These are phyloP conservation scores for Cynaeus angustus DNA, from an alignment of 2,888 invertebrate genomes.

Conservation along the genomic window DNA sequence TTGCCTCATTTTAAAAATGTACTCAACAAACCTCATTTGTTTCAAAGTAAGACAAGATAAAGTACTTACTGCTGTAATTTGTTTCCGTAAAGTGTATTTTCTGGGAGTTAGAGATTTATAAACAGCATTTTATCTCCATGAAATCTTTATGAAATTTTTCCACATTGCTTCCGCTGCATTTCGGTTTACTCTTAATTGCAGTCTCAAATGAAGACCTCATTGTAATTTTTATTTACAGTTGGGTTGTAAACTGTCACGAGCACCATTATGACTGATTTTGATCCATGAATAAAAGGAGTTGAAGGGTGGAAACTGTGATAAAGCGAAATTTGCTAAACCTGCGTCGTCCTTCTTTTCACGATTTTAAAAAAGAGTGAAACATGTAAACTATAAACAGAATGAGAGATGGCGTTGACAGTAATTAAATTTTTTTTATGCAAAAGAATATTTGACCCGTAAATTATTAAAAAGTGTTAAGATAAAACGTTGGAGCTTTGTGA, in stretches of 20 bases:
- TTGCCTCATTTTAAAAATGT: constrained; percentile 45
- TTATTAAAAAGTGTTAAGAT: constrained; percentile 17
- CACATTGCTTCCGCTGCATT: constrained; percentile 27
- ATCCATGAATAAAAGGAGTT: constrained; percentile 10
- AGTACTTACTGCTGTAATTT: constrained; percentile 50
- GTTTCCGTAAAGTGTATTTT: constrained; percentile 48
- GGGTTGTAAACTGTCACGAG: too few relatives aligned
- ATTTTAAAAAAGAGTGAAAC: neutral
- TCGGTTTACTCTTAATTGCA: constrained; percentile 27
- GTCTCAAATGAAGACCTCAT: neutral
- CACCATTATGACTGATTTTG: neutral
- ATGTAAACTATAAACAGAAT: constrained; percentile 12
- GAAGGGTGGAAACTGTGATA: constrained; percentile 13
- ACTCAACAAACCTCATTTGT: constrained; percentile 49
- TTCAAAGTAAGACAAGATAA: constrained; percentile 49
- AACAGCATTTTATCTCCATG: constrained; percentile 46
- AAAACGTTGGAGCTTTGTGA: constrained; percentile 5
- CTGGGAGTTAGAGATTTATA: constrained; percentile 46
- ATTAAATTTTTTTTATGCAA: constrained; percentile 23
- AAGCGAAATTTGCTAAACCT: constrained; percentile 13
- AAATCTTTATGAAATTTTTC: constrained; percentile 44
- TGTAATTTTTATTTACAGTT: constrained; percentile 10
- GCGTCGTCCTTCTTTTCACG: neutral
- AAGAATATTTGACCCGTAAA: constrained; percentile 15
- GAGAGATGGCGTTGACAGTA: neutral